phyloP scores from a whole-genome alignment of 2,888 invertebrate genomes.

The Nymphalis c-album region DNA sequence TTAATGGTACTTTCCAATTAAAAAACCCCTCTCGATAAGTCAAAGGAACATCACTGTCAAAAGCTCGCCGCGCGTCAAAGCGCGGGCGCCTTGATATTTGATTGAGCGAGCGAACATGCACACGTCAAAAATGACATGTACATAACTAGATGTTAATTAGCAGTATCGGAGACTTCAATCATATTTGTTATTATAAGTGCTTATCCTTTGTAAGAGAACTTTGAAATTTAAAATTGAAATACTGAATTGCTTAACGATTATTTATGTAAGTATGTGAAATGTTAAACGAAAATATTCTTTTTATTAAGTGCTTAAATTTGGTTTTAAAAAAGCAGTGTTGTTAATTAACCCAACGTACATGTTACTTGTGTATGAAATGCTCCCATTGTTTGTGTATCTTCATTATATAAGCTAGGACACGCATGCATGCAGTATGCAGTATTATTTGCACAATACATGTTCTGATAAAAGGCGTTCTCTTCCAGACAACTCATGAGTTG shows the following conservation, averaged over 20 bases:
- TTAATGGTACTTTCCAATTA: not conserved
- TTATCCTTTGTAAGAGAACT: not conserved
- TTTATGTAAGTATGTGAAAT: too few relatives aligned
- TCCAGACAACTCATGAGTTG: too few relatives aligned
- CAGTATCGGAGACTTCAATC: constrained; percentile 29
- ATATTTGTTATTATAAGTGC: constrained; percentile 24
- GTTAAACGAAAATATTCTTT: too few relatives aligned
- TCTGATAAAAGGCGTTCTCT: too few relatives aligned
- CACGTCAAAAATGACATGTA: constrained; percentile 33
- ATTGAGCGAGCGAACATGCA: constrained; percentile 32
- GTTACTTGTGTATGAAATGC: too few relatives aligned
- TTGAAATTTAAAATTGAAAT: not conserved
- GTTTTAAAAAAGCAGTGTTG: not conserved
- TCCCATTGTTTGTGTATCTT: too few relatives aligned
- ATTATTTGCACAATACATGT: too few relatives aligned
- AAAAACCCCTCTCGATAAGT: constrained; percentile 20
- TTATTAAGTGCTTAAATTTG: too few relatives aligned
- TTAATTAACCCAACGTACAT: too few relatives aligned
- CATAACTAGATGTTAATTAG: constrained; percentile 34
- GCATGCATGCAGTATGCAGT: too few relatives aligned
- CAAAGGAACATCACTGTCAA: constrained; percentile 29
- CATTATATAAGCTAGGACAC: too few relatives aligned
- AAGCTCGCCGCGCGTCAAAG: constrained; percentile 12
- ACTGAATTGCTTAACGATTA: too few relatives aligned
- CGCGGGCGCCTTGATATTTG: constrained; percentile 22